Percentiles rank a stretch among this genome's conserved stretches.
Conservation (phyloP, 2,888 invertebrate species). For the Colletes collaris region DNA sequence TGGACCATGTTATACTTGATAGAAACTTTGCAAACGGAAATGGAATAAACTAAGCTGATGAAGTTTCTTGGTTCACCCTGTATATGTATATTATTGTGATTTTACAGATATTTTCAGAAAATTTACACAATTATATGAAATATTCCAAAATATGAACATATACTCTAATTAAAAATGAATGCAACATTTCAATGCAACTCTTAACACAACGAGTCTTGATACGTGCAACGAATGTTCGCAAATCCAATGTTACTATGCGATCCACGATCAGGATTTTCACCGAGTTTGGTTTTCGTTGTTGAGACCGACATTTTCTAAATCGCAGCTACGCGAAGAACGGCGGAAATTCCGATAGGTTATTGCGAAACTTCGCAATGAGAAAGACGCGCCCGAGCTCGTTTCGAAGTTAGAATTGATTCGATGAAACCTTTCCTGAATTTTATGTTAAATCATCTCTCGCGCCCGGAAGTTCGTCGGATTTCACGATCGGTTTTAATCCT, state of each 20-base stretch:
- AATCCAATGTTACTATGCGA: not conserved
- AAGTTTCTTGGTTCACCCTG: too few relatives aligned
- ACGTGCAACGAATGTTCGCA: too few relatives aligned
- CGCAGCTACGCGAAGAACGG: not conserved
- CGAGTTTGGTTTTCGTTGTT: constrained; percentile 12
- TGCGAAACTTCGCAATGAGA: constrained; percentile 42
- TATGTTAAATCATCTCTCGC: constrained; percentile 26
- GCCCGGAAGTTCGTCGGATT: not conserved
- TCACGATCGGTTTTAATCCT: constrained; percentile 27
- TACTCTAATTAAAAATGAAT: too few relatives aligned
- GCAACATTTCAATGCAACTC: too few relatives aligned
- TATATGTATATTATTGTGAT: too few relatives aligned
- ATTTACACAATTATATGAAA: too few relatives aligned
- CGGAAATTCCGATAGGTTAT: constrained; percentile 21
- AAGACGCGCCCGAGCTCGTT: constrained; percentile 4
- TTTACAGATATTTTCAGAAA: too few relatives aligned
- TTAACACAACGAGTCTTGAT: too few relatives aligned
- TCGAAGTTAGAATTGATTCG: constrained; percentile 28
- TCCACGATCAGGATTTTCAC: constrained; percentile 10
- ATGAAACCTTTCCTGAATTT: constrained; percentile 27
- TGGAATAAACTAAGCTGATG: too few relatives aligned
- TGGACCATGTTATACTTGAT: too few relatives aligned
- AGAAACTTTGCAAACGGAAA: too few relatives aligned
- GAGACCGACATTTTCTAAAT: constrained; percentile 10
- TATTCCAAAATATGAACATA: too few relatives aligned